Conservation (phyloP, 2,888 invertebrate genomes). For the Salpingus planirostris region DNA sequence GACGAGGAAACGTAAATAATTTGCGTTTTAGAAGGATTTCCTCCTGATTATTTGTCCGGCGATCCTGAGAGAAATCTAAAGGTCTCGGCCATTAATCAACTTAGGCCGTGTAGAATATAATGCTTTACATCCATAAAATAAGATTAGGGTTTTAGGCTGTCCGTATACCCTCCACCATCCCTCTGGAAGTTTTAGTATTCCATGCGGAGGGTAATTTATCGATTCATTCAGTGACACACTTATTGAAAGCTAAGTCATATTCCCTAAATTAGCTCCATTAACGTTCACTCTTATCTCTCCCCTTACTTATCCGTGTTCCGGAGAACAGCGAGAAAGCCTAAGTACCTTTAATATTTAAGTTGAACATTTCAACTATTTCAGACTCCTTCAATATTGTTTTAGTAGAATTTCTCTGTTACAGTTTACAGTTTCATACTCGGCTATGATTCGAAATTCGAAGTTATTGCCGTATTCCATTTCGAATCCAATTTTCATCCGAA, state of each 20-base stretch:
- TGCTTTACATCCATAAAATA: no score
- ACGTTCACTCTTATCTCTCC: constrained; percentile 8
- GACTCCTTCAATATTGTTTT: constrained; percentile 9
- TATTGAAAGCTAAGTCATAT: constrained; percentile 10
- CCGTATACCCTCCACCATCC: no score
- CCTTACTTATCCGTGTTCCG: constrained; percentile 7
- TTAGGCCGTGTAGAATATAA: constrained; percentile 11
- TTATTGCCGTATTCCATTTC: no score
- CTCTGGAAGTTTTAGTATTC: constrained; percentile 8
- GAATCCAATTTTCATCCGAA: no score
- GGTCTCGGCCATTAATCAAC: constrained; percentile 13
- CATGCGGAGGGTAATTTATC: constrained; percentile 4
- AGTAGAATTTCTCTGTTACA: no score
- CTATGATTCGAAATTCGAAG: no score
- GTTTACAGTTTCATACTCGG: no score
- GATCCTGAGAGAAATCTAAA: constrained; percentile 11
- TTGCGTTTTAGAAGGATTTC: constrained; percentile 12
- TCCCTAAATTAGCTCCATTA: constrained; percentile 9
- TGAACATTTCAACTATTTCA: constrained; percentile 8
- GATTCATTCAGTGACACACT: constrained; percentile 9
- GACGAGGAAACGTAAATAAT: constrained; percentile 11
- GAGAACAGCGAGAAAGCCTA: constrained; percentile 7
- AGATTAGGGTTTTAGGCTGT: no score
- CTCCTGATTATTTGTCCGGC: constrained; percentile 13
- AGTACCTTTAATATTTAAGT: constrained; percentile 12